Evolutionary conservation across 2,113 vertebrate species (phyloP), one percentile per base, ranked within the genome.

Genomic region (Microcebus ravelobensis): DNA sequence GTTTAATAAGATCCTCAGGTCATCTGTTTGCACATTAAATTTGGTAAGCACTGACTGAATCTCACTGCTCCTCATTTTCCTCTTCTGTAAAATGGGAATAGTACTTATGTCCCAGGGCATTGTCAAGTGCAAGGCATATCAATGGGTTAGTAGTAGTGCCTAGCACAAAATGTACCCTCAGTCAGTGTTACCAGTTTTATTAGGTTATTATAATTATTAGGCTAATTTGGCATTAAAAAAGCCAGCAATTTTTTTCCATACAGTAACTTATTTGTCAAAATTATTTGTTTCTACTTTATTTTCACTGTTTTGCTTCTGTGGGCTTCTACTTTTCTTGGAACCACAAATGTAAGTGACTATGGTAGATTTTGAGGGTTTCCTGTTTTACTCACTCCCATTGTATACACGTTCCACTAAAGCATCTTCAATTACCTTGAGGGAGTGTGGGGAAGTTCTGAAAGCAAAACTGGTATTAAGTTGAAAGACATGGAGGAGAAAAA

Each of bases 81-180:
- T 94, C 23, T 77, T 82, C 55, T 92, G 20, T 85, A 48, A 82
- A 80, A 87, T 90, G 76, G 57, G 42, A 95, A 45, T 65, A 84
- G 87, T 76, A 34, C 0, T 90, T 74, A 79, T 79, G 92, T 94
- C 36, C 7, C 21, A 48, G 45, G 29, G 42, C 39, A 7, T 71
- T 57, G 21, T 91, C n/a, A 86, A 61, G 87, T 77, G 23, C 80
- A 92, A 79, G 27, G 7, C 11, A 10, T 27, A 6, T 25, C 42
- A 52, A 42, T 25, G 74, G 21, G 31, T 84, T 90, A 79, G 39
- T 31, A 74, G 34, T 42, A 50, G 57, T 79, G 36, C 45, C 70
- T 74, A 68, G 68, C 27, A 82, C 23, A 48, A 71, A 80, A 42
- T 29, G 15, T 61, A 8, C 4, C 48, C 45, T 71, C 13, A 57